Evolutionary conservation across 2,113 vertebrate species (phyloP), one percentile per base, ranked within the genome.

Genomic region (Trematocara macrostoma): DNA sequence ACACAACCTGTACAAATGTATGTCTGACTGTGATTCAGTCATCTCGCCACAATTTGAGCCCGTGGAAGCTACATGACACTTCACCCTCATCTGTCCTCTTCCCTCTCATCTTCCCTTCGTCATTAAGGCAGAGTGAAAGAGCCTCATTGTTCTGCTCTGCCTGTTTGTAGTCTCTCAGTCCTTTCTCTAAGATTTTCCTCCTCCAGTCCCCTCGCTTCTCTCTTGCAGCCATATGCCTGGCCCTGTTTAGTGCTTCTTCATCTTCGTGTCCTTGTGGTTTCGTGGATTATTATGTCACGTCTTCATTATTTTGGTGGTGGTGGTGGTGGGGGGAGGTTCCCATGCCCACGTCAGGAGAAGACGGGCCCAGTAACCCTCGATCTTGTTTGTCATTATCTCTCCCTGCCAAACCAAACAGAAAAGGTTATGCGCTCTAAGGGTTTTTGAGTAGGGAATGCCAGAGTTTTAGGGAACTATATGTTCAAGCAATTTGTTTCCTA

Each of bases 401-500:
- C 40, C 49, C 79, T 35, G 9, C 81, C 59, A 93, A 92, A 90
- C 71, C 84, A 89, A 88, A 88, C 87, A 86, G 55, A 81, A 84
- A 74, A 90, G 78, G 40, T 90, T 91, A 82, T 69, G 83, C 82
- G 79, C 69, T 85, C 78, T 79, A 52, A 89, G 88, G 86, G 83
- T 79, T 16, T 71, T 92, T 90, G 90, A 90, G 89, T 69, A 87
- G 81, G 85, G 83, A 92, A 89, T 93, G 83, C 88, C 82, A 89
- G n/a, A 81, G 78, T 92, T 89, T 87, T 61, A 84, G 59, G 47
- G 56, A 85, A 82, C 78, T 88, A 87, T 89, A 88, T 93, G 91
- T 89, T 92, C 15, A 51, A 89, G 57, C 92, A 95, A 95, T 95
- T 96, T 93, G 94, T 94, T 96, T 92, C 85, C 92, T 83, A 95